phyloP scores from a whole-genome alignment of 2,113 vertebrate genomes.

The Ovibos moschatus region DNA sequence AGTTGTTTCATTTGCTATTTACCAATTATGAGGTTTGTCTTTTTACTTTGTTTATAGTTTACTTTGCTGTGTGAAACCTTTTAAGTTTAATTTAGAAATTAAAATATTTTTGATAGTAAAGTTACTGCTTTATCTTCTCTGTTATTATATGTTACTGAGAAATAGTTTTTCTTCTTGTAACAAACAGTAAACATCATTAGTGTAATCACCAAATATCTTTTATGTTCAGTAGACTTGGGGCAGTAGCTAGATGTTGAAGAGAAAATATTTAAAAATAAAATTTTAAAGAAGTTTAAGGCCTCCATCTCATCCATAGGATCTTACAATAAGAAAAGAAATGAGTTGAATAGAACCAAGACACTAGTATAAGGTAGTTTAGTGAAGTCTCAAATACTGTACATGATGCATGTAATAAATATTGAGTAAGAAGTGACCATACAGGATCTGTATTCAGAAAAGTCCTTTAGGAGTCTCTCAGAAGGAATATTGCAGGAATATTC shows the following conservation, averaged over 20 bases:
- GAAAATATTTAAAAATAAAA: not conserved
- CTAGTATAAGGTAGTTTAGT: not conserved
- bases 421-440: not conserved
- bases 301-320: not conserved
- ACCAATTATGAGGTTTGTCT: not conserved
- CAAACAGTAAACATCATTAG: not conserved
- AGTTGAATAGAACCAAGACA: not conserved
- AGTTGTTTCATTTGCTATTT: not conserved
- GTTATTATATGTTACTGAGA: not conserved
- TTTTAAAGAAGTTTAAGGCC: not conserved
- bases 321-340: not conserved
- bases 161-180: not conserved
- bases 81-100: not conserved
- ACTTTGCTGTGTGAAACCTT: not conserved
- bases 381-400: not conserved
- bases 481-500: not conserved
- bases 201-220: not conserved
- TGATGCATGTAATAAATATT: not conserved
- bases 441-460: not conserved
- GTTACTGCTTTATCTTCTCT: not conserved
- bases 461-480: not conserved
- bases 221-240: not conserved
- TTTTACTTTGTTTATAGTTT: not conserved
- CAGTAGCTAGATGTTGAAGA: not conserved
- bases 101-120: not conserved